Evolutionary conservation across 2,888 invertebrate genomes (phyloP).

Genomic region (Orchesella flavescens): DNA sequence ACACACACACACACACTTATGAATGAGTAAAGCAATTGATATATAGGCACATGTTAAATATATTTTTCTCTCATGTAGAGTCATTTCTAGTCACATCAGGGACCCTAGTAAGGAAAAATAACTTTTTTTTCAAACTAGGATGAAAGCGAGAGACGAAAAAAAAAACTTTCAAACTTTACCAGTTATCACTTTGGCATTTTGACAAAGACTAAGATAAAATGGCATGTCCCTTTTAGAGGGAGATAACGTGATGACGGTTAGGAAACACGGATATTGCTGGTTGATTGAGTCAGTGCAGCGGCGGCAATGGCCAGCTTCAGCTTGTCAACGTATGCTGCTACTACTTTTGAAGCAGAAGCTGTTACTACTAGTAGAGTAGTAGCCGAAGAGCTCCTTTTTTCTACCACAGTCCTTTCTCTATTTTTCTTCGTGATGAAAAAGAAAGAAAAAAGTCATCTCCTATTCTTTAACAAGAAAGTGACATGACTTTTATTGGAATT

Average conservation of each 20-base stretch:
- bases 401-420: conserved; percentile 7
- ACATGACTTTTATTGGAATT: conserved; percentile 54
- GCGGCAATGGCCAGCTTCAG: conserved; percentile 38
- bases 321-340: conserved; percentile 23
- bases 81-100: conserved; percentile 45
- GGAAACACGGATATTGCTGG: conserved; percentile 36
- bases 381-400: not conserved
- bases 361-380: too few relatives aligned
- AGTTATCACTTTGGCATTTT: conserved; percentile 63
- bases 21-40: conserved; percentile 36
- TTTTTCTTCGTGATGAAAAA: conserved; percentile 12
- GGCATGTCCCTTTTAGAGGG: conserved; percentile 39
- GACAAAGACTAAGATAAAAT: conserved; percentile 63
- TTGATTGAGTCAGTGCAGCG: conserved; percentile 49
- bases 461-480: conserved; percentile 39
- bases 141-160: conserved; percentile 16
- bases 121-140: conserved; percentile 32
- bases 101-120: conserved; percentile 36
- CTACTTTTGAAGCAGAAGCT: too few relatives aligned
- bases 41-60: conserved; percentile 10
- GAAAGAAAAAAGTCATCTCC: conserved; percentile 32
- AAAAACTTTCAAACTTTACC: conserved; percentile 53
- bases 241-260: conserved; percentile 57
- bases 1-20: not conserved
- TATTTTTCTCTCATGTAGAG: not conserved